Evolutionary conservation across 2,113 vertebrate species (phyloP).

Genomic region (Myiozetetes cayanensis): DNA sequence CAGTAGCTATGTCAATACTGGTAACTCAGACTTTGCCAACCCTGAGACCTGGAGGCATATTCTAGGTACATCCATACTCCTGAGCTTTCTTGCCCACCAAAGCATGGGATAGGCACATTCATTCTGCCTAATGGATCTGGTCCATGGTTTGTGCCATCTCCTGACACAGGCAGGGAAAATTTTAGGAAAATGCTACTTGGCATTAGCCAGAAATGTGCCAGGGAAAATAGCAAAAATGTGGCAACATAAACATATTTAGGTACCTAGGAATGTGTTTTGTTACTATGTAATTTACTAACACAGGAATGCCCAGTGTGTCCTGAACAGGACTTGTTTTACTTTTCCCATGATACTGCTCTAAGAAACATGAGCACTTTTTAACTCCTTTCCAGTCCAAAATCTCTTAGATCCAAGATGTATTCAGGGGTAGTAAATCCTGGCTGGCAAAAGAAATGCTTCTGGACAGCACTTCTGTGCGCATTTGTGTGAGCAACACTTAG

Average conservation of each 20-base stretch:
- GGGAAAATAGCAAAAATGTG: background rate
- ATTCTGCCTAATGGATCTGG: background rate
- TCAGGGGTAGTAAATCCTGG: background rate
- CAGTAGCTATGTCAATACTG: background rate
- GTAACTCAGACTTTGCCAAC: background rate
- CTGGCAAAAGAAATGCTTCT: background rate
- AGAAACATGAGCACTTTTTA: background rate
- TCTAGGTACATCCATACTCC: background rate
- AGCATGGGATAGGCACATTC: background rate
- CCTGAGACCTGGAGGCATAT: background rate
- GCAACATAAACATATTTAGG: background rate
- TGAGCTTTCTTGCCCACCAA: background rate
- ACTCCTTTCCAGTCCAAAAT: background rate
- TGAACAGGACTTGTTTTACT: background rate
- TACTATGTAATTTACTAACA: background rate
- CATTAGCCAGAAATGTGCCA: background rate
- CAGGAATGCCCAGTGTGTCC: background rate
- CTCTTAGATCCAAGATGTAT: background rate
- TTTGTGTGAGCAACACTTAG: background rate
- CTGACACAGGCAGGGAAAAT: background rate
- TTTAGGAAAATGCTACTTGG: background rate
- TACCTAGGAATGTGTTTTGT: background rate
- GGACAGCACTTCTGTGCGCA: background rate
- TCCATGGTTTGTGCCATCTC: background rate
- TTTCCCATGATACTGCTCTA: background rate